Evolutionary conservation across 1,140 invertebrate species (phyloP).

Genomic region (Euura saliciscinereae): DNA sequence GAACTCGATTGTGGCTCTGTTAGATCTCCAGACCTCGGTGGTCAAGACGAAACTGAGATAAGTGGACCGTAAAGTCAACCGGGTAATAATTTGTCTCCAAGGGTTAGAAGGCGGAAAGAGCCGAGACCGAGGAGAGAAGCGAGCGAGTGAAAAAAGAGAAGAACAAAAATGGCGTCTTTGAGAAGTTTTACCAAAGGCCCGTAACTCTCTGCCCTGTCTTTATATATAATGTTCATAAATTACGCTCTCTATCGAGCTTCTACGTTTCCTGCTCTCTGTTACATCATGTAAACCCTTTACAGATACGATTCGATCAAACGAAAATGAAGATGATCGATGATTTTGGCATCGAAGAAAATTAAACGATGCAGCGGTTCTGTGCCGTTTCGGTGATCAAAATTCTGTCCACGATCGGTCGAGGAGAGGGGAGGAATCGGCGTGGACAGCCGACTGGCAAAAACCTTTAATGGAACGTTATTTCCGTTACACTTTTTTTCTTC

Average conservation of each 20-base stretch:
- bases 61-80: constrained; percentile 3
- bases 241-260: not conserved
- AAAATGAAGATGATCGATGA: no score
- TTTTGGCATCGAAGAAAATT: no score
- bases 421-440: not conserved
- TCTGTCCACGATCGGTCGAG: not conserved
- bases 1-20: not conserved
- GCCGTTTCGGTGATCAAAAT: not conserved
- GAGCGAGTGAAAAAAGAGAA: not conserved
- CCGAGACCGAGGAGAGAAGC: not conserved
- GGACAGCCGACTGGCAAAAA: constrained; percentile 1
- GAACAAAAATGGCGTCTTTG: not conserved
- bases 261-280: no score
- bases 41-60: constrained; percentile 7
- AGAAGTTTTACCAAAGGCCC: not conserved
- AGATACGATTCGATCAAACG: no score
- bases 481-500: constrained; percentile 4
- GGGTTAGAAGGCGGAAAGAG: not conserved
- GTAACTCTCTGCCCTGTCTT: not conserved
- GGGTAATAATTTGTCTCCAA: not conserved
- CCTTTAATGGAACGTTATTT: constrained; percentile 7
- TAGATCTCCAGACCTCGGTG: not conserved
- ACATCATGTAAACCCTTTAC: no score
- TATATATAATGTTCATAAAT: constrained; percentile 5
- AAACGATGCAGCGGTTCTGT: no score